These are phyloP conservation scores for Pseudochromis fuscus DNA, from an alignment of 2,797 vertebrate species.

Conservation along the genomic window DNA sequence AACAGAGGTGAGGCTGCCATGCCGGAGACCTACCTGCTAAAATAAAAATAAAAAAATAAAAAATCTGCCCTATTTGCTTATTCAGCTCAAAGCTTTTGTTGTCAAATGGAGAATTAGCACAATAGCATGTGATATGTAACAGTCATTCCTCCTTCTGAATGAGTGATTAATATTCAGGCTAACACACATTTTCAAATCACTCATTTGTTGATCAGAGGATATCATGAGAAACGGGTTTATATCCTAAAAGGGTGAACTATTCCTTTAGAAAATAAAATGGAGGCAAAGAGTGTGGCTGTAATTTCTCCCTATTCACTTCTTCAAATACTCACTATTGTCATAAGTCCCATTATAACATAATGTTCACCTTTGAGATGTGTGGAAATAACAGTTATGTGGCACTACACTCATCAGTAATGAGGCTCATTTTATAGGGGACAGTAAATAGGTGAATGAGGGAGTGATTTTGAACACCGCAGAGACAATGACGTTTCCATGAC, in stretches of 20 bases:
- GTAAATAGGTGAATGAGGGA: neutral
- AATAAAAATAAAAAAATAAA: too few relatives aligned
- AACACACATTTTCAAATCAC: slow-evolving; percentile 4
- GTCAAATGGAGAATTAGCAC: slow-evolving; percentile 53
- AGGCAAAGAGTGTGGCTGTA: neutral
- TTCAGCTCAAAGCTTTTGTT: slow-evolving; percentile 60
- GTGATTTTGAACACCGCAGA: neutral
- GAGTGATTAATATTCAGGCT: slow-evolving; percentile 19
- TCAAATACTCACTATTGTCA: neutral
- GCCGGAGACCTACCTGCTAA: slow-evolving; percentile 49
- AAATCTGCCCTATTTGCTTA: slow-evolving; percentile 61
- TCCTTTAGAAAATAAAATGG: neutral
- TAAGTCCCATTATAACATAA: neutral
- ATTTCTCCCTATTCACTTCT: neutral
- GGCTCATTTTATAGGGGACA: neutral
- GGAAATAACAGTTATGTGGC: too few relatives aligned
- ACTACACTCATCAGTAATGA: neutral
- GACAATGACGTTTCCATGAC: slow-evolving; percentile 28
- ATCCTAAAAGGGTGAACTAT: too few relatives aligned
- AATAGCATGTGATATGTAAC: slow-evolving; percentile 35
- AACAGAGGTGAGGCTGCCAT: slow-evolving; percentile 62
- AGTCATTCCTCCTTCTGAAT: slow-evolving; percentile 10
- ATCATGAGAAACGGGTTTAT: neutral
- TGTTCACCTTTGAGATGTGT: neutral
- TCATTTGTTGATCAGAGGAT: slow-evolving; percentile 29